Evolutionary conservation across 2,113 vertebrate genomes (phyloP), one percentile per base, ranked within the genome.

Genomic region (Lichenostomus cassidix): DNA sequence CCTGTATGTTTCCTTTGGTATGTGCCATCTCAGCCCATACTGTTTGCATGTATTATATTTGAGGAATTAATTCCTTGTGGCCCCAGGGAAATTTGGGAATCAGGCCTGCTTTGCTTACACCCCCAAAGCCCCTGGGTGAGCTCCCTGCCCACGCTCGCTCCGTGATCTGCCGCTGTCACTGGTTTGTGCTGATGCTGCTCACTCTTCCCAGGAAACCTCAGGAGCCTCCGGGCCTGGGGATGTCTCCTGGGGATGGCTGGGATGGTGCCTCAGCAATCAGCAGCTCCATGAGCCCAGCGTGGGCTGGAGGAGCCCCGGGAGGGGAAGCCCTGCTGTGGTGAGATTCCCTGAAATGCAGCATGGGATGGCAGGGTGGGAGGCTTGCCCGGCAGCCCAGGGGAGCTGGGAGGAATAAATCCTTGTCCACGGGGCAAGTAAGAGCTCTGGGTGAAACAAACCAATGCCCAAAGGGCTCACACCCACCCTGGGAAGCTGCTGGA

Each of bases 151-250:
- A 3, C 1, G 2, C 31, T 67, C 2, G 5, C 77, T 69, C 67
- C 2, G 4, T 1, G 9, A 60, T 84, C 67, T 3, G 24, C 39
- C 0, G 1, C 15, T 8, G 12, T 19, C 1, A 0, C 68, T 37
- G 56, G 28, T 47, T 78, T 71, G 33, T 89, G 92, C 83, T 92
- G 83, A 62, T 0, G 0, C 60, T 82, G 39, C 44, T 95, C 62
- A 5, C 46, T 80, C 41, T 74, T 49, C 74, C 37, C 74, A 62
- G 88, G 84, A 92, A 87, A 37, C 47, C 90, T 68, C 65, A 11
- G 78, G 82, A 89, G 65, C 53, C 70, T 79, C 28, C 77, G 75
- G 39, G 62, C 60, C 47, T 53, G 1, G 0, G 44, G 74, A 47
- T 29, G 29, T 16, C 41, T 76, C 84, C 58, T 59, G 56, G 53